Conservation (phyloP, 2,888 invertebrate genomes). For the Liodrosophila aerea region DNA sequence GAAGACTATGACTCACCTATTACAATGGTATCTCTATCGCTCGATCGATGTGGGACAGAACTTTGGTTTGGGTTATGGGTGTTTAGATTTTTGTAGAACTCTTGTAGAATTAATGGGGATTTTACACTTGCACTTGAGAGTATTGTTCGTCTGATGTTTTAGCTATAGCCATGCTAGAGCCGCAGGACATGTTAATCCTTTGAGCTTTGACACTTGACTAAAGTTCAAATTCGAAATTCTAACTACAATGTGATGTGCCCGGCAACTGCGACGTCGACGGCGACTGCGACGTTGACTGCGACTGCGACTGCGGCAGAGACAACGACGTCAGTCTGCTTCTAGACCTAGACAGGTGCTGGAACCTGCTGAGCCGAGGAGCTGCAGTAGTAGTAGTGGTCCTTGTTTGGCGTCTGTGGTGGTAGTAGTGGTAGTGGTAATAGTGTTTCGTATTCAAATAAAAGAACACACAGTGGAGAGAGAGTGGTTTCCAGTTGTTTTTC, state of each 20-base stretch:
- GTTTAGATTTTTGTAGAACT: too few species aligned
- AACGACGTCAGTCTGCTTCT: conserved; percentile 44
- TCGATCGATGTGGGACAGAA: conserved; percentile 7
- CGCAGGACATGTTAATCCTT: conserved; percentile 82
- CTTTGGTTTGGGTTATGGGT: too few species aligned
- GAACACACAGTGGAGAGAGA: conserved; percentile 14
- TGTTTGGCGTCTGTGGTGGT: conserved; percentile 54
- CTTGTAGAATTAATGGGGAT: conserved; percentile 1
- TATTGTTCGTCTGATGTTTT: conserved; percentile 9
- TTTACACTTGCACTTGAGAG: conserved; percentile 20
- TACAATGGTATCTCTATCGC: not conserved
- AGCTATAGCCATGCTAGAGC: conserved; percentile 37
- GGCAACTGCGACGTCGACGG: conserved; percentile 25
- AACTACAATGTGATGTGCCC: conserved; percentile 66
- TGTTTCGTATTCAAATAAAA: conserved; percentile 8
- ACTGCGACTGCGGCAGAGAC: conserved; percentile 28
- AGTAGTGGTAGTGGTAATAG: too few species aligned
- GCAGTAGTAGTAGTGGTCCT: too few species aligned
- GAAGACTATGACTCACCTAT: conserved; percentile 9
- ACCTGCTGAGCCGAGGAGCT: conserved; percentile 56
- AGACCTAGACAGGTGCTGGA: conserved; percentile 68
- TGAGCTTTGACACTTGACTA: conserved; percentile 81
- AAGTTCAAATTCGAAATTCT: conserved; percentile 78
- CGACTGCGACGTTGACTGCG: conserved; percentile 9
- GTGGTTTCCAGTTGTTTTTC: conserved; percentile 18